phyloP scores from a whole-genome alignment of 2,888 invertebrate genomes.

The Nephrotoma guestfalica region DNA sequence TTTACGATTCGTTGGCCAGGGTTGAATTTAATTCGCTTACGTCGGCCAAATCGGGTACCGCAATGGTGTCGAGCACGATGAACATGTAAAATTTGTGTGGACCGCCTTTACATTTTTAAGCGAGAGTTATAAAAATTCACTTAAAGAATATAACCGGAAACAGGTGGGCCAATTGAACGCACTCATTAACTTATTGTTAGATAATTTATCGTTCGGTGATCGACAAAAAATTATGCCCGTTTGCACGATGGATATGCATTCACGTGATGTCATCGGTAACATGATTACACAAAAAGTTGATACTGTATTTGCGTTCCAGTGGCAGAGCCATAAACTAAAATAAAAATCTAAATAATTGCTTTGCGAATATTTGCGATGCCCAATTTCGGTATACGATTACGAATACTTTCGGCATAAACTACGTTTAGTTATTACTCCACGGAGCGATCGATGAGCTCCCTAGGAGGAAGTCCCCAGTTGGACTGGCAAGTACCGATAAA shows the following conservation, averaged over 20 bases:
- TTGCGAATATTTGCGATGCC: conserved; percentile 89
- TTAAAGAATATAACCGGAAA: conserved; percentile 84
- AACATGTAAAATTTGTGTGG: conserved; percentile 48
- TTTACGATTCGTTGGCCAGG: conserved; percentile 80
- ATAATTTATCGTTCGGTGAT: conserved; percentile 66
- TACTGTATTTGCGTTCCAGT: conserved; percentile 63
- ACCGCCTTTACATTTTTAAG: conserved; percentile 78
- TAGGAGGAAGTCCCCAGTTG: conserved; percentile 95
- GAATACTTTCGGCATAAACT: conserved; percentile 92
- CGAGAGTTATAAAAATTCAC: conserved; percentile 82
- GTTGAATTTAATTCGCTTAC: conserved; percentile 32
- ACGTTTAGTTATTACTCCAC: conserved; percentile 82
- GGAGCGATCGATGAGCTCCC: conserved; percentile 94
- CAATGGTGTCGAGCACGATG: conserved; percentile 76
- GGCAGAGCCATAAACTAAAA: conserved; percentile 94
- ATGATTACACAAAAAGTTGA: conserved; percentile 73
- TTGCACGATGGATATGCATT: conserved; percentile 91
- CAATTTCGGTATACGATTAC: conserved; percentile 78
- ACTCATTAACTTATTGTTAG: conserved; percentile 67
- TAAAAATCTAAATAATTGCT: conserved; percentile 61
- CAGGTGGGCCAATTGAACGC: conserved; percentile 73
- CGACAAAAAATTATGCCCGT: conserved; percentile 95
- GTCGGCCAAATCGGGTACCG: conserved; percentile 38
- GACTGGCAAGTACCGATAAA: conserved; percentile 53
- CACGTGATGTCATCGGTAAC: conserved; percentile 82